phyloP scores from a whole-genome alignment of 2,797 vertebrate species.

The Pogonophryne albipinna region DNA sequence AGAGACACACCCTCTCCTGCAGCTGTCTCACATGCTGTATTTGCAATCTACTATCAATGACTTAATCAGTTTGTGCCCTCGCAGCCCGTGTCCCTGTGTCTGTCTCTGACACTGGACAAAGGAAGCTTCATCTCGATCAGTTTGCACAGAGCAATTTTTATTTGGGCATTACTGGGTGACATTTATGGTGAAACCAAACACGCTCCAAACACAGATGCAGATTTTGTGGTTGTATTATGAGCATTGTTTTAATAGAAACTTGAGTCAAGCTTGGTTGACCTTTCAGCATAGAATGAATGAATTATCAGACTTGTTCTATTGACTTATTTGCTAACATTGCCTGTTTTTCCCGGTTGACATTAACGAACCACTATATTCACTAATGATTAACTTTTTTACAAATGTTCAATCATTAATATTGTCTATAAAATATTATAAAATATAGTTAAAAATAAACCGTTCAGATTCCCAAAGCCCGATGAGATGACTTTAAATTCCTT shows the following conservation, averaged over 20 bases:
- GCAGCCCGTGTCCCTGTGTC: constrained; percentile 35
- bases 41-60: constrained; percentile 83
- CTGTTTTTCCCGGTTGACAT: background rate
- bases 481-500: background rate
- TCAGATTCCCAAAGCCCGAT: no score
- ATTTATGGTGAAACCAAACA: constrained; percentile 27
- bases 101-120: constrained; percentile 23
- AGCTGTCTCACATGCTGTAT: constrained; percentile 84
- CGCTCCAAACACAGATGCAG: constrained; percentile 20
- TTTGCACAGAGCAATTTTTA: background rate
- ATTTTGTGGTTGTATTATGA: constrained; percentile 21
- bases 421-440: no score
- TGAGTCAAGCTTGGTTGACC: constrained; percentile 8
- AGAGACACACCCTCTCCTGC: constrained; percentile 80
- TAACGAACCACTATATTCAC: background rate
- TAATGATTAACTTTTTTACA: background rate
- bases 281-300: constrained; percentile 3
- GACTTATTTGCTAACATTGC: background rate
- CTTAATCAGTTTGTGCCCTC: constrained; percentile 77
- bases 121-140: constrained; percentile 18
- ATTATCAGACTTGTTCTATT: constrained; percentile 1
- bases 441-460: no score
- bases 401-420: background rate
- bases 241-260: constrained; percentile 39
- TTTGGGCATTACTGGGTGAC: background rate